Percentiles rank a stretch among this genome's conserved stretches.
These are phyloP conservation scores for Poeciliopsis prolifica DNA, from an alignment of 2,113 vertebrate genomes.

Conservation along the genomic window DNA sequence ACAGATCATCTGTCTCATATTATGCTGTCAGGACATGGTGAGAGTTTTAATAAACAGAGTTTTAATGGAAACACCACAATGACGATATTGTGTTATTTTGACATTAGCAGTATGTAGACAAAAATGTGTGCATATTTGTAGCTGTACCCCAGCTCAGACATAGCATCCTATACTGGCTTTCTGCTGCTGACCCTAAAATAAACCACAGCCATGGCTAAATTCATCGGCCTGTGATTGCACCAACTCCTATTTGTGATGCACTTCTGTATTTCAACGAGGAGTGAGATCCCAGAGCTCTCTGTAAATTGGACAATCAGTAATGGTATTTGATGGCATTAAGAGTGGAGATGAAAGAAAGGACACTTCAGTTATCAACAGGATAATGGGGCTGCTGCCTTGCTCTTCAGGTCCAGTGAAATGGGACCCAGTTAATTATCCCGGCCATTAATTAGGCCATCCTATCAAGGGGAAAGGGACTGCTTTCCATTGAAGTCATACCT, in stretches of 20 bases:
- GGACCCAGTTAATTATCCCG: slow-evolving; percentile 72
- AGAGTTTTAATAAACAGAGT: too few species aligned
- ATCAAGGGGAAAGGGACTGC: slow-evolving; percentile 70
- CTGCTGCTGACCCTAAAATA: slow-evolving; percentile 17
- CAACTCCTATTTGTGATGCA: slow-evolving; percentile 58
- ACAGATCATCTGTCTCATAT: too few species aligned
- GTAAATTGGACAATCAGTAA: slow-evolving; percentile 78
- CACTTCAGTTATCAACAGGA: slow-evolving; percentile 69
- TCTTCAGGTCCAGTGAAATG: slow-evolving; percentile 71
- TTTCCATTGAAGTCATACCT: slow-evolving; percentile 44
- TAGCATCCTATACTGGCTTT: slow-evolving; percentile 10
- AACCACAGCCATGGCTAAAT: slow-evolving; percentile 9
- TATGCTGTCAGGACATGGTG: too few species aligned
- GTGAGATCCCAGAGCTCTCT: slow-evolving; percentile 63
- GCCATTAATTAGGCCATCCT: slow-evolving; percentile 74
- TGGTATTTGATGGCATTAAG: slow-evolving; percentile 77
- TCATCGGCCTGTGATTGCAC: slow-evolving; percentile 32
- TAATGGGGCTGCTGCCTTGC: slow-evolving; percentile 69
- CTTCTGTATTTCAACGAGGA: slow-evolving; percentile 40
- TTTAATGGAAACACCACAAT: too few species aligned
- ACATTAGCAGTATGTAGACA: too few species aligned
- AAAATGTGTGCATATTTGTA: too few species aligned
- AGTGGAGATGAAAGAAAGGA: slow-evolving; percentile 74
- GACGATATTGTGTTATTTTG: too few species aligned
- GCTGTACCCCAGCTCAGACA: slow-evolving; percentile 11